Evolutionary conservation across 2,888 invertebrate species (phyloP), one percentile per base, ranked within the genome.

Genomic region (Julus scandinavius): DNA sequence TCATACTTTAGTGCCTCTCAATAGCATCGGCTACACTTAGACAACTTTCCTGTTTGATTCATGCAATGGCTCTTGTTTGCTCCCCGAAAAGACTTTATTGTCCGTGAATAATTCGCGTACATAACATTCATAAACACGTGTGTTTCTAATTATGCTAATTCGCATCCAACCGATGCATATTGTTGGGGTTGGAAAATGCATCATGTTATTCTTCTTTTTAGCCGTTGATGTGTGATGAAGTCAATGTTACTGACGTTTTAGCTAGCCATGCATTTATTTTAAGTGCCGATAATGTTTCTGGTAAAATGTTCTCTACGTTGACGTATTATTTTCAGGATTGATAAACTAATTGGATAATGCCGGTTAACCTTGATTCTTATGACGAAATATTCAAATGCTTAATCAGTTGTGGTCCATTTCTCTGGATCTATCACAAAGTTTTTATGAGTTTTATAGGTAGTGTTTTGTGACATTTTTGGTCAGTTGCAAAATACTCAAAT

Each of bases 21-120:
- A 63, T 63, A 20, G 1, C 58, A 58, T 58, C 63, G 20, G n/a
- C n/a, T 20, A 6, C n/a, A 20, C 20, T 63, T 20, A 11, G 15
- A 9, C 63, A 20, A 20, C 20, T 20, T 63, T 15, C 15, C 58
- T 58, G 4, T 13, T 63, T 72, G 72, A 29, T 72, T 11, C 72
- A 5, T 29, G 72, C 20, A 72, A 72, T 20, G 72, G 72, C 0
- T 7, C 72, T 72, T 20, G 29, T 29, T 20, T 29, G 72, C 29
- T 72, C 72, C 9, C 29, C 72, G 11, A 29, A 72, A 72, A 9
- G 72, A 45, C 72, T 72, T 72, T 72, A 72, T 72, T 72, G 29
- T 72, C 72, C 72, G 72, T 72, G 72, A 72, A 72, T 72, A 72
- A 72, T 72, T 72, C 72, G 72, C 72, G 29, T 29, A 7, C 29